Percentiles rank a stretch among this genome's conserved stretches.
Evolutionary conservation across 2,113 vertebrate genomes (phyloP).

Genomic region (Oncorhynchus gorbuscha): DNA sequence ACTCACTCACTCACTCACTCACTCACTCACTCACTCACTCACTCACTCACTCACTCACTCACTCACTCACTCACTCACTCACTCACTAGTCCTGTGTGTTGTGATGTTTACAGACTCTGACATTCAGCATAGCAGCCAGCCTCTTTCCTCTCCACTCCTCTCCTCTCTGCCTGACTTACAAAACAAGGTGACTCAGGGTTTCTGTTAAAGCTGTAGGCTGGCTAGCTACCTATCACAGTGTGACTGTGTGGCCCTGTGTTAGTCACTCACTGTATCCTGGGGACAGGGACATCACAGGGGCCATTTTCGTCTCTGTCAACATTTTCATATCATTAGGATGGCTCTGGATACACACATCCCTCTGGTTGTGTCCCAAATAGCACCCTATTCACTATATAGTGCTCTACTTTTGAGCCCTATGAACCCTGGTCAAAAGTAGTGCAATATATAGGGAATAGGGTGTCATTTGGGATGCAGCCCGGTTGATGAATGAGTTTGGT

Average conservation of each 20-base stretch:
- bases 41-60: slow-evolving; percentile 14
- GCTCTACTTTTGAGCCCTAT: too few relatives aligned
- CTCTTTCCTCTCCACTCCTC: slow-evolving; percentile 26
- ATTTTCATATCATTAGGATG: not conserved
- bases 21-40: too few relatives aligned
- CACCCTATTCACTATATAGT: too few relatives aligned
- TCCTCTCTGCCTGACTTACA: slow-evolving; percentile 60
- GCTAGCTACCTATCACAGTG: slow-evolving; percentile 8
- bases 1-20: too few relatives aligned
- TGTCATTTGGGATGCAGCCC: too few relatives aligned
- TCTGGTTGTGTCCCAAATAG: too few relatives aligned
- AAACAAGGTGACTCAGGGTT: slow-evolving; percentile 63
- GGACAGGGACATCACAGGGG: slow-evolving; percentile 32
- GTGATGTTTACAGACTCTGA: slow-evolving; percentile 70
- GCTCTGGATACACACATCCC: not conserved
- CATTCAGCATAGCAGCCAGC: slow-evolving; percentile 53
- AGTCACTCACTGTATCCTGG: slow-evolving; percentile 40
- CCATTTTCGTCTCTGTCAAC: slow-evolving; percentile 3
- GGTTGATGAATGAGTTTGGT: not conserved
- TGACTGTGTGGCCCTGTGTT: not conserved
- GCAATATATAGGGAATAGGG: too few relatives aligned
- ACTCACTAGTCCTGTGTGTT: slow-evolving; percentile 57
- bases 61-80: too few relatives aligned
- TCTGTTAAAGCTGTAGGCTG: slow-evolving; percentile 37
- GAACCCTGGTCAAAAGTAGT: too few relatives aligned